phyloP scores from a whole-genome alignment of 2,797 vertebrate species.

The Gadopsis marmoratus region DNA sequence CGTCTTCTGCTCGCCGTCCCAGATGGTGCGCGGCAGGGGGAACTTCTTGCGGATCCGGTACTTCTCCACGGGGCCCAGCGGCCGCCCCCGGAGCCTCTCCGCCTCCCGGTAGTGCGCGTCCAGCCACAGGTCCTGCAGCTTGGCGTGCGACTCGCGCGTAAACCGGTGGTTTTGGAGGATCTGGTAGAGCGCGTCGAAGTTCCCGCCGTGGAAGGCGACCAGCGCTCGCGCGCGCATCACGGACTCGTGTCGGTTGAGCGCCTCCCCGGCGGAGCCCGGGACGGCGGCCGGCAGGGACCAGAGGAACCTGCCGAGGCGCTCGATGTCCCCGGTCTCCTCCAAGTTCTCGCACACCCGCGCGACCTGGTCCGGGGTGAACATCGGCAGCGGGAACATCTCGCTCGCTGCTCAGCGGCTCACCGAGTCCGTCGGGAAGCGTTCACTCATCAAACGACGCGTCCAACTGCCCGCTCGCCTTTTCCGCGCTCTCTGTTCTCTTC shows the following conservation, averaged over 20 bases:
- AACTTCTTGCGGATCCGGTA: constrained; percentile 91
- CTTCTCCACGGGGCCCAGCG: constrained; percentile 88
- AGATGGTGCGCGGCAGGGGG: constrained; percentile 87
- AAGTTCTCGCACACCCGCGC: constrained; percentile 88
- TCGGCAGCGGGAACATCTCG: constrained; percentile 86
- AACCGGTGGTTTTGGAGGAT: constrained; percentile 88
- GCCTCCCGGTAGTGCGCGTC: constrained; percentile 89
- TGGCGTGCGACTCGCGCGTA: constrained; percentile 87
- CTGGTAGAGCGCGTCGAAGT: constrained; percentile 88
- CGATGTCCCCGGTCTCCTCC: constrained; percentile 89
- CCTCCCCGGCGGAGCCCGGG: constrained; percentile 82
- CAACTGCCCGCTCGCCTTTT: constrained; percentile 22
- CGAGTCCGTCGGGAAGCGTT: neutral
- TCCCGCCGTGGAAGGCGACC: constrained; percentile 87
- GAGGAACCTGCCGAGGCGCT: constrained; percentile 87
- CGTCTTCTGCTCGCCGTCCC: constrained; percentile 90
- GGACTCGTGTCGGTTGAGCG: constrained; percentile 86
- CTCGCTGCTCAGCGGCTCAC: constrained; percentile 10
- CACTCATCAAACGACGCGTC: constrained; percentile 37
- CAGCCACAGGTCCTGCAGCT: constrained; percentile 88
- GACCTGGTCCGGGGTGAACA: constrained; percentile 89
- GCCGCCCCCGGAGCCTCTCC: constrained; percentile 85
- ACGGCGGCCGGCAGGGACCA: constrained; percentile 88
- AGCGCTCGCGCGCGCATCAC: constrained; percentile 87
- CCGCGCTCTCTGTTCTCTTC: neutral